phyloP scores from a whole-genome alignment of 2,797 vertebrate genomes.

The Sebastes oblongus region DNA sequence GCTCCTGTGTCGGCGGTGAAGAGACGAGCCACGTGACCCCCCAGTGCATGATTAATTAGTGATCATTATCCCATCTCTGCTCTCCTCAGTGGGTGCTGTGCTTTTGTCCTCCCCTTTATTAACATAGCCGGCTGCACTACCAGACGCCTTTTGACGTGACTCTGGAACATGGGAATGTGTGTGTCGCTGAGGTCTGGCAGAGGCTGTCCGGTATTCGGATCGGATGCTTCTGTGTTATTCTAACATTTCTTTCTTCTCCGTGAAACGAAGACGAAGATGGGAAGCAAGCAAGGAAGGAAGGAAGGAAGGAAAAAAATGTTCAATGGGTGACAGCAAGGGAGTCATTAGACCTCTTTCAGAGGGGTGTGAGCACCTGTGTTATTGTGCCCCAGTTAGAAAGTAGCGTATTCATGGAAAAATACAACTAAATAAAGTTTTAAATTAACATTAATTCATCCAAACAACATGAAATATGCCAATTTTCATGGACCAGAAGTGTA shows the following conservation, averaged over 20 bases:
- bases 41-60: slow-evolving; percentile 75
- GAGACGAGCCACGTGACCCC: slow-evolving; percentile 68
- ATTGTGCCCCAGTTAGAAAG: slow-evolving; percentile 12
- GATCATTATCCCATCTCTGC: slow-evolving; percentile 80
- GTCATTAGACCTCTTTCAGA: slow-evolving; percentile 40
- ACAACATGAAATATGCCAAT: not conserved
- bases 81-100: slow-evolving; percentile 62
- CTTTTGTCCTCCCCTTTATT: slow-evolving; percentile 74
- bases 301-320: slow-evolving; percentile 43
- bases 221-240: slow-evolving; percentile 5
- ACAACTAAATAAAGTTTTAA: slow-evolving; percentile 4
- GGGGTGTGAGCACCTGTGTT: not conserved
- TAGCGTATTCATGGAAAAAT: not conserved
- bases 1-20: slow-evolving; percentile 53
- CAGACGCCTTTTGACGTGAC: slow-evolving; percentile 32
- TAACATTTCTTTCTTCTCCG: not conserved
- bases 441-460: not conserved
- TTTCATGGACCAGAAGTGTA: not conserved
- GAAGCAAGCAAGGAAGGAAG: not conserved
- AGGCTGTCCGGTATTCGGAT: slow-evolving; percentile 28
- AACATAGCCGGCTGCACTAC: slow-evolving; percentile 43
- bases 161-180: slow-evolving; percentile 42
- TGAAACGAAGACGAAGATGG: not conserved
- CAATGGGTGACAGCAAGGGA: slow-evolving; percentile 13
- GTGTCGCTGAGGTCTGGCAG: slow-evolving; percentile 29